Conservation (phyloP, 1,140 invertebrate genomes). For the Penaeus vannamei region DNA sequence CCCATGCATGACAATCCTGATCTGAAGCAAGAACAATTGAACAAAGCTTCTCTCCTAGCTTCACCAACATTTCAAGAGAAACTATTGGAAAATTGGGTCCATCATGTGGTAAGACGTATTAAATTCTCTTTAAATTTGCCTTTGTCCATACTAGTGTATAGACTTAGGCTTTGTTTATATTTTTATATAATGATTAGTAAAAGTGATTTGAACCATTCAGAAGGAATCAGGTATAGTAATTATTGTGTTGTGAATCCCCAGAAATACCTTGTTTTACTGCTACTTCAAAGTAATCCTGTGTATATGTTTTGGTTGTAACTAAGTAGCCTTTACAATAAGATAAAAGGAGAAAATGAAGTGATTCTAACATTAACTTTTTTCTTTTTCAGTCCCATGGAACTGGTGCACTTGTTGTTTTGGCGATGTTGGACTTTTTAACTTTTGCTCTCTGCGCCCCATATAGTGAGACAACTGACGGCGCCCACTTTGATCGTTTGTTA, state of each 20-base stretch:
- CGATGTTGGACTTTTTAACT: constrained; percentile 99
- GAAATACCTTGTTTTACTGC: not conserved
- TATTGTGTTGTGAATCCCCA: not conserved
- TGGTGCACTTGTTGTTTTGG: constrained; percentile 80
- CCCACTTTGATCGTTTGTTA: constrained; percentile 95
- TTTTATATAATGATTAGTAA: not conserved
- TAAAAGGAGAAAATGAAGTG: constrained; percentile 11
- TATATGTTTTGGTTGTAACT: too few species aligned
- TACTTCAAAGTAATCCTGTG: too few species aligned
- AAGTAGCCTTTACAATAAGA: not conserved
- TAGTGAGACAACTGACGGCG: constrained; percentile 98
- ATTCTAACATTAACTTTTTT: constrained; percentile 24
- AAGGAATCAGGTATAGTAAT: not conserved
- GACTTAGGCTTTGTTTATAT: too few species aligned
- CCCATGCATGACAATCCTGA: constrained; percentile 98
- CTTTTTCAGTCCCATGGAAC: constrained; percentile 80
- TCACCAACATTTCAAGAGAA: constrained; percentile 94
- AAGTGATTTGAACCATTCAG: not conserved
- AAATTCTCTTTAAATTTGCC: constrained; percentile 19
- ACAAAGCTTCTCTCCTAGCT: constrained; percentile 80
- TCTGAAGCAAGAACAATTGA: constrained; percentile 90
- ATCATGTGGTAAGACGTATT: constrained; percentile 87
- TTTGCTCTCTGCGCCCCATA: constrained; percentile 98
- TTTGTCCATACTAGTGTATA: not conserved
- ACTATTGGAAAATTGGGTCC: constrained; percentile 95